Percentiles rank a stretch among this genome's conserved stretches.
Conservation (phyloP, 35 echinoderm and acorn worm genomes). For the Diadema setosum region DNA sequence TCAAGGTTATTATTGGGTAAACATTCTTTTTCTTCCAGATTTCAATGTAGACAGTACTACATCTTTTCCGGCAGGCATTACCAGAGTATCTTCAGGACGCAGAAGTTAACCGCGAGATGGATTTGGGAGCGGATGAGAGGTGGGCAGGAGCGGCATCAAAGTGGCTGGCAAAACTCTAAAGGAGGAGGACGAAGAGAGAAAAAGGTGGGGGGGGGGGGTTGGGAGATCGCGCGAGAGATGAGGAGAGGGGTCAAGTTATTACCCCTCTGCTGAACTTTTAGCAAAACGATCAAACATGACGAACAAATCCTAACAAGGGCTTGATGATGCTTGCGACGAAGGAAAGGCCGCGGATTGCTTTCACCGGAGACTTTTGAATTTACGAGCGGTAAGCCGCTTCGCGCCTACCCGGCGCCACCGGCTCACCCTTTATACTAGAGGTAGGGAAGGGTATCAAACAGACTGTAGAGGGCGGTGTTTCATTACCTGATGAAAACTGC, state of each 20-base stretch:
- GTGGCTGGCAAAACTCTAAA: background rate
- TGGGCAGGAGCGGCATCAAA: background rate
- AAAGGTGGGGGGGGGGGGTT: background rate
- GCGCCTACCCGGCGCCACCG: conserved; percentile 11
- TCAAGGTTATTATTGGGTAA: no score
- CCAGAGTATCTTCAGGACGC: no score
- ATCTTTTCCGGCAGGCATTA: no score
- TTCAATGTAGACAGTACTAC: no score
- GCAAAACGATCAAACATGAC: background rate
- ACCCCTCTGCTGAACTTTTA: conserved; percentile 7
- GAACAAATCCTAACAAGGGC: conserved; percentile 22
- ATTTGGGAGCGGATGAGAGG: background rate
- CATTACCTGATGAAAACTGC: background rate
- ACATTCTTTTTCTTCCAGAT: no score
- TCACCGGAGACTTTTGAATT: conserved; percentile 32
- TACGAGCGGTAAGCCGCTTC: conserved; percentile 23
- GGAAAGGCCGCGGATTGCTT: conserved; percentile 2
- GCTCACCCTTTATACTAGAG: background rate
- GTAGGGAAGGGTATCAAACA: background rate
- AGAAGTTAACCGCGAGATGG: background rate
- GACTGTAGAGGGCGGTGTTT: background rate
- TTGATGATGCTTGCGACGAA: conserved; percentile 4
- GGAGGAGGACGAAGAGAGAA: background rate
- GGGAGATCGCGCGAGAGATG: background rate
- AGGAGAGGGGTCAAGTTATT: conserved; percentile 7